These are phyloP conservation scores for Parazoanthus darwini DNA, from an alignment of 92 coral and sea anemone species.

Conservation along the genomic window DNA sequence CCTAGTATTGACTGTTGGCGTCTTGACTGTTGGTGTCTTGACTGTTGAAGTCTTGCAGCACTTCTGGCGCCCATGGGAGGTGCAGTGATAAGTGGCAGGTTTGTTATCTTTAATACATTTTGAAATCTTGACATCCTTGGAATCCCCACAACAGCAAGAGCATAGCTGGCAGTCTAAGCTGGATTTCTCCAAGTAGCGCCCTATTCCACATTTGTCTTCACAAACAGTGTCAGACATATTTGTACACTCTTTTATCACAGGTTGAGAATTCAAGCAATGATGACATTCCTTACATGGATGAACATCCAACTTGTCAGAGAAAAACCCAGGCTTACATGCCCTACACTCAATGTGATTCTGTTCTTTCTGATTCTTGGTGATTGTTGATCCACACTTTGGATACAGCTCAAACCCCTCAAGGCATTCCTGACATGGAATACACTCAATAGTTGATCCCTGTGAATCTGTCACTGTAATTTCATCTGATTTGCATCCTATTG, in stretches of 20 bases:
- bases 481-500: neutral
- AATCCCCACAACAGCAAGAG: constrained; percentile 34
- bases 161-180: constrained; percentile 22
- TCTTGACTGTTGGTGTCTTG: neutral
- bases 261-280: constrained; percentile 14
- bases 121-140: neutral
- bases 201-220: neutral
- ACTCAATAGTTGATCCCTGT: neutral
- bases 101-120: constrained; percentile 1
- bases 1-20: neutral
- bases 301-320: neutral
- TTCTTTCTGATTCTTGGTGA: neutral
- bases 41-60: neutral
- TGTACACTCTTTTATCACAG: constrained; percentile 22
- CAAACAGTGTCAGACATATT: constrained; percentile 26
- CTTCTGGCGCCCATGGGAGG: neutral
- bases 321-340: neutral
- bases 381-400: constrained; percentile 7
- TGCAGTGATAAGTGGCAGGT: neutral
- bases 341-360: neutral
- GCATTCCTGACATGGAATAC: neutral
- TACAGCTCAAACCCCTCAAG: neutral
- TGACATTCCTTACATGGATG: constrained; percentile 26
- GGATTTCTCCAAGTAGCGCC: neutral
- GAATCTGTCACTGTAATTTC: neutral